Base-by-base conservation (phyloP, 2,113 vertebrate species). In the Acrocephalus kingi region DNA sequence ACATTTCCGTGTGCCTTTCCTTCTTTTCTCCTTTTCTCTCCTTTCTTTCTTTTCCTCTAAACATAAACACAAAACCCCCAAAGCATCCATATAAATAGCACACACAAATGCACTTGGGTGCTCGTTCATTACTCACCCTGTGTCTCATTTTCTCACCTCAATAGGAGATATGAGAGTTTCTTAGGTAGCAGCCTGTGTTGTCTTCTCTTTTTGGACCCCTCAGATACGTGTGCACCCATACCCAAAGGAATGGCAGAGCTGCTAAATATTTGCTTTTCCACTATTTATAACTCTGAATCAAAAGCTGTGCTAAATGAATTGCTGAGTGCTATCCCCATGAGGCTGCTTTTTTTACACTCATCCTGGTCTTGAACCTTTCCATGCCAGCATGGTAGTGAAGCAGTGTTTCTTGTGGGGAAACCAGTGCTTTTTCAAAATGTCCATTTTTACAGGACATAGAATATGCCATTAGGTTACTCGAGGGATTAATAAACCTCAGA, bases 401-500 rank as follows among this genome's bases (percentile, higher is more conserved):
- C 9, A 61, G 19, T n/a, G 19, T 63, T 95, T 87, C 93, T 87
- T 73, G 64, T 45, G 67, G 48, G 51, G 41, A 96, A 92, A 52
- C 25, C 71, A 78, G 41, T 5, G 7, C 39, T 25, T 90, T 79
- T 81, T 84, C 48, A 35, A 87, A 93, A 62, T 75, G 52, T 48
- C 82, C 51, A 41, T 90, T 95, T 93, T 80, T 56, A 51, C 45
- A 68, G 87, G 55, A 78, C n/a, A 49, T 63, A 33, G 22, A 74
- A n/a, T 86, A 84, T 74, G 33, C 31, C 25, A 80, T 93, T 95
- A 93, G 18, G 18, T 73, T 71, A 85, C 87, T 85, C 28, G 9
- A 92, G 87, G 55, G 89, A 48, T 96, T 96, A 97, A 95, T 95
- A 90, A 93, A 68, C 52, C 67, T 81, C 85, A 76, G 78, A 85